Base-by-base conservation (phyloP, 2,888 invertebrate species). In the Clitarchus hookeri region DNA sequence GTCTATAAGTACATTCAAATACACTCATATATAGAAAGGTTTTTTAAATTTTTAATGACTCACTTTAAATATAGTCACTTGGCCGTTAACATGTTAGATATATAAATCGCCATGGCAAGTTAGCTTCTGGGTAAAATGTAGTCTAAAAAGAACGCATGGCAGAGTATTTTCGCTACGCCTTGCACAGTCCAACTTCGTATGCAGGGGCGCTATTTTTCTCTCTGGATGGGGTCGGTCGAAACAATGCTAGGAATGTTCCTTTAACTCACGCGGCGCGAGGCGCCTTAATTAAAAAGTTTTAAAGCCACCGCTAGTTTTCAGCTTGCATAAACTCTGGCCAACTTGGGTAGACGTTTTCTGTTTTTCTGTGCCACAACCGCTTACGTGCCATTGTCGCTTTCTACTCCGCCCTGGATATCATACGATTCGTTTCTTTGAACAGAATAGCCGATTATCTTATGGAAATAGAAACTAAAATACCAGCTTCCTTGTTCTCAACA, bases 281-380 rank as follows among this genome's bases (percentile, higher is more conserved):
- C 65, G 82, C 87, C 87, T 87, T 87, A 87, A 87, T 87, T 87
- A 87, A 87, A 87, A 87, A 87, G 87, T 87, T 87, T 82, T 82
- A 82, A 53, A 77, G 44, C 82, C 82, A 85, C 83, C 85, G 53
- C 85, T 26, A 80, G 36, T 79, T 79, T 44, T 53, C 19, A 44
- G 54, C 44, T 36, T 44, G 48, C 36, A 82, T 82, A 82, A 82
- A 82, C 82, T 36, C 36, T 82, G 48, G 48, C 36, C 84, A 54
- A 84, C 36, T 48, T 54, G 27, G 77, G 44, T 44, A 77, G 44
- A 78, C 25, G 86, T 78, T 53, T 27, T 36, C 83, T 54, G 78
- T 84, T 77, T 48, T 36, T 44, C 26, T 36, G 82, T 48, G 48
- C 82, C 53, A 65, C 19, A 83, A 80, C 78, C 54, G 48, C 85